A percentile compares a stretch with the other conserved stretches of the same genome.
Conservation (phyloP, 2,113 vertebrate species). For the Sylvietta virens region DNA sequence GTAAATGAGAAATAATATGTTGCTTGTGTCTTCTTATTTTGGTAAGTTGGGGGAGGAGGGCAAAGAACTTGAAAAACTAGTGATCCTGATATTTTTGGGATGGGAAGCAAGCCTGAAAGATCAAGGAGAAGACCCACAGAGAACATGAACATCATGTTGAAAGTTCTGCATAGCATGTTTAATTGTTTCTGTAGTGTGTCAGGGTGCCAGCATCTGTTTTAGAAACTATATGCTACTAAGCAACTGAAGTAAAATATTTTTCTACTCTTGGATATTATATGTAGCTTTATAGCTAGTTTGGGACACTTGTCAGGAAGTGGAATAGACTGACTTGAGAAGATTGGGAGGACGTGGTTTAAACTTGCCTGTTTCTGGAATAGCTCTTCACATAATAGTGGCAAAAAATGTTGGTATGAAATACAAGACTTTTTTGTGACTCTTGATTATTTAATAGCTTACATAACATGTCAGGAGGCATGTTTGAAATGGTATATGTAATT, state of each 20-base stretch:
- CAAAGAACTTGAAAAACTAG: neutral
- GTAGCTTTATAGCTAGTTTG: neutral
- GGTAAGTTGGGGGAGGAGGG: neutral
- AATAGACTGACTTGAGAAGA: neutral
- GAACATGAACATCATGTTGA: neutral
- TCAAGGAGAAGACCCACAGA: neutral
- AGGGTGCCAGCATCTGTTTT: neutral
- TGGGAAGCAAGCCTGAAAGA: neutral
- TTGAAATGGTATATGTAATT: neutral
- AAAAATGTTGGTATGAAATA: neutral
- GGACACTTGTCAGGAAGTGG: neutral
- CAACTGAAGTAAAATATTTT: slow-evolving; percentile 30
- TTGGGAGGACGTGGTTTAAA: neutral
- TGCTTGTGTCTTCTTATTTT: neutral
- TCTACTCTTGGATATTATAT: neutral
- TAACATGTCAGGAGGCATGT: neutral
- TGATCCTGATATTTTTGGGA: neutral
- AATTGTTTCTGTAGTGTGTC: neutral
- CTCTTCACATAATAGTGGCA: neutral
- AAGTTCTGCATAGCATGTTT: neutral
- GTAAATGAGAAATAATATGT: neutral
- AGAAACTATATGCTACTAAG: slow-evolving; percentile 41
- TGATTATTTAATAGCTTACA: neutral
- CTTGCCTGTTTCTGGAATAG: neutral
- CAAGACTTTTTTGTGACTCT: neutral